Evolutionary conservation across 1,140 invertebrate genomes (phyloP).

Genomic region (Doryteuthis pealeii): DNA sequence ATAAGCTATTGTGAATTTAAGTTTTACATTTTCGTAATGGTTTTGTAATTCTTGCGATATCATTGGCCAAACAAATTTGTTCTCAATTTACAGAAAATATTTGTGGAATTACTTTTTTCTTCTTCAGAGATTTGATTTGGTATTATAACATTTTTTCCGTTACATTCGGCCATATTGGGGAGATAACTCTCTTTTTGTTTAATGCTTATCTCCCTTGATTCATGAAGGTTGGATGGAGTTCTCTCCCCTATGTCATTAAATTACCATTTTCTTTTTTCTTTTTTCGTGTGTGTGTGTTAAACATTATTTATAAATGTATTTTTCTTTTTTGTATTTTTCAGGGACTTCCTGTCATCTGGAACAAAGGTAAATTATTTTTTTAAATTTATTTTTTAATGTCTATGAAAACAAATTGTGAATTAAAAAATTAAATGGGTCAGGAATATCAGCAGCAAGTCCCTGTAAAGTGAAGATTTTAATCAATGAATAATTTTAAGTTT

Average conservation of each 20-base stretch:
- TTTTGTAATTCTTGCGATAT: too few relatives aligned
- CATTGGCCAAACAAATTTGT: neutral
- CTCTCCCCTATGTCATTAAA: neutral
- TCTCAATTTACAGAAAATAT: neutral
- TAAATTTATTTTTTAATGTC: too few relatives aligned
- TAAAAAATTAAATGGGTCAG: too few relatives aligned
- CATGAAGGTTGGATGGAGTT: neutral
- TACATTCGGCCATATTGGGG: neutral
- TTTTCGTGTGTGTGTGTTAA: too few relatives aligned
- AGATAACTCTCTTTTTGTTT: neutral
- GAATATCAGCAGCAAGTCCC: too few relatives aligned
- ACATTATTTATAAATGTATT: neutral
- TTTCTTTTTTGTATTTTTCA: constrained; percentile 17
- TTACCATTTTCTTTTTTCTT: neutral
- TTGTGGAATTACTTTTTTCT: neutral
- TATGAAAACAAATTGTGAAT: too few relatives aligned
- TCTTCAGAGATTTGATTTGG: too few relatives aligned
- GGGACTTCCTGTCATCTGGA: constrained; percentile 29
- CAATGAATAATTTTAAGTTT: too few relatives aligned
- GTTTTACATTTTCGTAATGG: too few relatives aligned
- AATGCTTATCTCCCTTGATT: neutral
- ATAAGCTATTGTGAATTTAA: too few relatives aligned
- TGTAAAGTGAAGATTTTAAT: too few relatives aligned
- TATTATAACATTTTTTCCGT: too few relatives aligned
- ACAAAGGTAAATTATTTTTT: constrained; percentile 23